Conservation (phyloP, 2,113 vertebrate species). For the Bombycilla garrulus region DNA sequence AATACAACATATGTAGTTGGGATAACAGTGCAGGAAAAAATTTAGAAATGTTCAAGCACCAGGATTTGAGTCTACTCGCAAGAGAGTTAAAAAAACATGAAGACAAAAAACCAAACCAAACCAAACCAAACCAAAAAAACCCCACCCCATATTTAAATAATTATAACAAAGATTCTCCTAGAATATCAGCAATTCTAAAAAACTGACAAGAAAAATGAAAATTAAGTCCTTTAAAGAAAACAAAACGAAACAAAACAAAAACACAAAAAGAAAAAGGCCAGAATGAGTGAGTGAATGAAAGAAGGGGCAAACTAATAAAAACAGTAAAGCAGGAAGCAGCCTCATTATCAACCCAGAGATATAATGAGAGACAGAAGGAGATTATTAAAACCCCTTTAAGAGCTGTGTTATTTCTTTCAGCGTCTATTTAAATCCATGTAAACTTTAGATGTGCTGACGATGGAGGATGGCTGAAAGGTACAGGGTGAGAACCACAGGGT, state of each 20-base stretch:
- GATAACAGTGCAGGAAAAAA: not conserved
- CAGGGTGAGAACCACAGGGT: not conserved
- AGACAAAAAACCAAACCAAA: not conserved
- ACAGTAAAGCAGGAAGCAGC: slow-evolving; percentile 23
- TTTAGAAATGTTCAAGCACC: not conserved
- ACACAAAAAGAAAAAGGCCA: not conserved
- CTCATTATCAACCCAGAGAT: slow-evolving; percentile 15
- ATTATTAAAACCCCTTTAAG: slow-evolving; percentile 13
- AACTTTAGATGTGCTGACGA: not conserved
- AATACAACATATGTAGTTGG: not conserved
- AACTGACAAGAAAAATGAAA: not conserved
- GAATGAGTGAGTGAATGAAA: not conserved
- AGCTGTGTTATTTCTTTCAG: not conserved
- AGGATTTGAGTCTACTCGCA: not conserved
- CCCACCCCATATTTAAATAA: not conserved
- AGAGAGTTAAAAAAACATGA: not conserved
- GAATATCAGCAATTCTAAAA: not conserved
- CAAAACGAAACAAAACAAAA: not conserved
- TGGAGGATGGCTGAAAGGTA: not conserved
- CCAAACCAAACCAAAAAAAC: not conserved
- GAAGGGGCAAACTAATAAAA: slow-evolving; percentile 1
- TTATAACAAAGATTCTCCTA: not conserved
- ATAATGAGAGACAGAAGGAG: slow-evolving; percentile 26
- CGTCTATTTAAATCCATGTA: not conserved
- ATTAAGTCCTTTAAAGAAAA: not conserved